Percentiles rank a stretch among this genome's conserved stretches.
Conservation (phyloP, 53 echinoderm and acorn worm genomes). For the Luidia sarsii region DNA sequence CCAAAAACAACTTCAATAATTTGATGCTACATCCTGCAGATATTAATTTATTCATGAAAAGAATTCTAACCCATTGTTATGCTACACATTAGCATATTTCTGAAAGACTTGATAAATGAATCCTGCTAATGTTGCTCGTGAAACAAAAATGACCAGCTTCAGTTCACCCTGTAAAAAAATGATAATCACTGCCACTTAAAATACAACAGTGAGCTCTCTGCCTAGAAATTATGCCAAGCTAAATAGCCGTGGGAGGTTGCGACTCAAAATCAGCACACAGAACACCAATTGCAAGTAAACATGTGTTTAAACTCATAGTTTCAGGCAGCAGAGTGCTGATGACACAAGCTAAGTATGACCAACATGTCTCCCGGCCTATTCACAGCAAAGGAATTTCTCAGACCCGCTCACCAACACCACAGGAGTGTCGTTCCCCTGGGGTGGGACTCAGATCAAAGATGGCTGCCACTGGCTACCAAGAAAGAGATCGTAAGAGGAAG, state of each 20-base stretch:
- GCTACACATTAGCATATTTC: no score
- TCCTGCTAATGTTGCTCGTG: no score
- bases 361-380: background rate
- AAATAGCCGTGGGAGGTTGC: background rate
- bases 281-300: conserved; percentile 1
- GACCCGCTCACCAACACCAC: background rate
- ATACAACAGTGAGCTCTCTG: no score
- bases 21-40: no score
- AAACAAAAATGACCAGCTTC: no score
- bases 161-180: no score
- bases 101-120: no score
- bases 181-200: no score
- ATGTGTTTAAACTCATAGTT: conserved; percentile 15
- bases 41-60: no score
- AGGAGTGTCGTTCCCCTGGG: background rate
- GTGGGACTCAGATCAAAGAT: conserved; percentile 8
- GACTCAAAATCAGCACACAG: background rate
- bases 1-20: no score
- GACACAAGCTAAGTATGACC: background rate
- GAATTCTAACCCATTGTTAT: no score
- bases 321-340: background rate
- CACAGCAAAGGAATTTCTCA: conserved; percentile 18
- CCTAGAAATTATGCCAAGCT: background rate
- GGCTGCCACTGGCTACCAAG: conserved; percentile 6
- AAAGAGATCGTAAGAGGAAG: background rate